Base-by-base conservation (phyloP, 2,113 vertebrate species). In the Tretioscincus oriximinensis region DNA sequence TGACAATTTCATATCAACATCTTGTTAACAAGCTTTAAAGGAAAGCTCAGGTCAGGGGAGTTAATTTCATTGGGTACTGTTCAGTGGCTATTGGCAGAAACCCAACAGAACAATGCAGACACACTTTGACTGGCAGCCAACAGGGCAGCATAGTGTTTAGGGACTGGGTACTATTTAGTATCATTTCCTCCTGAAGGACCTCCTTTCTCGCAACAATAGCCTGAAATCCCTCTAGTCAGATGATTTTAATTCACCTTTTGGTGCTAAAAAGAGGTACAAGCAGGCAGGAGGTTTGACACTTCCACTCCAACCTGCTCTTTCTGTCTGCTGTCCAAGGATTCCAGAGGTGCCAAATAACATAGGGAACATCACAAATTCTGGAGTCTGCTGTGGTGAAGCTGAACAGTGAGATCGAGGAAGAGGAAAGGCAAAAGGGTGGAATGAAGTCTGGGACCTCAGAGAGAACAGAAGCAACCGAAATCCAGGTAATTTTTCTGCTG, bases 51-150 rank as follows among this genome's bases (percentile, higher is more conserved):
- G 60, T 26, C 21, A 66, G 61, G 41, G 47, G 28, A 67, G 24
- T 54, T 41, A 54, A 74, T 54, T 54, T 41, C 28, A 81, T 47
- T 64, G 65, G 73, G 47, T 65, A 81, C 72, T n/a, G 12, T 80
- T 73, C 71, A 51, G 61, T 73, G 70, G 45, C 28, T 51, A 2
- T 26, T 81, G 79, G 71, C 61, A 73, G 51, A 74, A 47, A 47
- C 29, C 16, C 45, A 66, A 45, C 47, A 73, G 61, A 18, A 26
- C 12, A 66, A 45, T 58, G 26, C 26, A 3, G 18, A 26, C 20
- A 63, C 21, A 45, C 24, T 9, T 61, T 80, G 69, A 80, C 64
- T 66, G 63, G 3, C 58, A 73, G 69, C 45, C 63, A 70, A 65
- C 49, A 29, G n/a, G 24, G 79, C 60, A 71, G 58, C n/a, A 14